Percentiles rank a stretch among this genome's conserved stretches.
phyloP scores from a whole-genome alignment of 92 coral and sea anemone genomes.

The Desmophyllum pertusum region DNA sequence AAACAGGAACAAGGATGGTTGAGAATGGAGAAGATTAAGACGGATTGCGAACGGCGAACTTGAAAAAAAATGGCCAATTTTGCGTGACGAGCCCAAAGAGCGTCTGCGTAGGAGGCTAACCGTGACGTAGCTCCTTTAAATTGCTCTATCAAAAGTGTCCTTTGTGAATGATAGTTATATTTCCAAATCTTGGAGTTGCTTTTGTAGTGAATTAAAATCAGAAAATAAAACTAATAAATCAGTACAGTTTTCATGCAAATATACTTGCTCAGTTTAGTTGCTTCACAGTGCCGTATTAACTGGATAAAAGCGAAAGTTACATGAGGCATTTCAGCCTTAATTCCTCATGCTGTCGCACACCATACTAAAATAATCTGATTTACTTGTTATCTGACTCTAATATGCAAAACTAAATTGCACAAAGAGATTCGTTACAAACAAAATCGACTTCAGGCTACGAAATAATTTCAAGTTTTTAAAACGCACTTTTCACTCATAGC shows the following conservation, averaged over 20 bases:
- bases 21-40: too few relatives aligned
- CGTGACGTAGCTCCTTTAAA: too few relatives aligned
- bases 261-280: too few relatives aligned
- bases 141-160: background rate
- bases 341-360: background rate
- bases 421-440: background rate
- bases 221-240: background rate
- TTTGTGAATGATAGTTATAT: background rate
- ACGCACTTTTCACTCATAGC: background rate
- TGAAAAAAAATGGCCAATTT: too few relatives aligned
- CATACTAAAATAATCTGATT: background rate
- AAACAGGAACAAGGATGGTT: too few relatives aligned
- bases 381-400: background rate
- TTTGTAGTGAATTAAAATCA: background rate
- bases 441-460: background rate
- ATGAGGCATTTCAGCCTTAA: background rate
- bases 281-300: too few relatives aligned
- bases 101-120: too few relatives aligned
- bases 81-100: too few relatives aligned
- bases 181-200: background rate
- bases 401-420: background rate
- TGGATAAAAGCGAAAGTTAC: background rate
- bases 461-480: background rate
- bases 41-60: too few relatives aligned
- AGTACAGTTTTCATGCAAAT: background rate